phyloP scores from a whole-genome alignment of 2,113 vertebrate species.

The Xyrauchen texanus region DNA sequence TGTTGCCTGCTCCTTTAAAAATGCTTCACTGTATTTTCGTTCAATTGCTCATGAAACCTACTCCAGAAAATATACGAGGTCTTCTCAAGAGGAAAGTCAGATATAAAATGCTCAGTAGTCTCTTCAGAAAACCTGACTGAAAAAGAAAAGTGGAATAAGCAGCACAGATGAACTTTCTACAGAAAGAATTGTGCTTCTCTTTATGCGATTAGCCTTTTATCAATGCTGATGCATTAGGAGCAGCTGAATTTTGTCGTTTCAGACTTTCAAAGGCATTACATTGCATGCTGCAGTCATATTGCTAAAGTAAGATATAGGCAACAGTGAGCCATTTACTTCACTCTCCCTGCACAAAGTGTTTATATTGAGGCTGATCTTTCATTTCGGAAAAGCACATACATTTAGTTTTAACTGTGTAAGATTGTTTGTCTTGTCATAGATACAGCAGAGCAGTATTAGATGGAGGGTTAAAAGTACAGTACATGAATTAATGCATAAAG shows the following conservation, averaged over 20 bases:
- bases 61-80: too few relatives aligned
- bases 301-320: neutral
- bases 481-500: too few relatives aligned
- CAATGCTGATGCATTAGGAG: constrained; percentile 15
- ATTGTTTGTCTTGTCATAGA: constrained; percentile 20
- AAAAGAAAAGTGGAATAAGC: neutral
- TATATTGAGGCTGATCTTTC: neutral
- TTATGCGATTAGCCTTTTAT: constrained; percentile 10
- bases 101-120: too few relatives aligned
- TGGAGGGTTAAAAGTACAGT: neutral
- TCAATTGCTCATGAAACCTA: too few relatives aligned
- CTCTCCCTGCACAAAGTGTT: constrained; percentile 3
- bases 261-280: neutral
- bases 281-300: neutral
- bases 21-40: too few relatives aligned
- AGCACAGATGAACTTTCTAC: constrained; percentile 1
- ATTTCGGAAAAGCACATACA: neutral
- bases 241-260: constrained; percentile 22
- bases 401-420: neutral
- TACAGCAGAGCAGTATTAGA: constrained; percentile 2
- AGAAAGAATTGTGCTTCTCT: constrained; percentile 20
- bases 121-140: neutral
- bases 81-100: too few relatives aligned
- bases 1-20: too few relatives aligned
- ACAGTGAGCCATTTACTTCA: constrained; percentile 12